Evolutionary conservation across 2,797 vertebrate species (phyloP).

Genomic region (Macropodus opercularis): DNA sequence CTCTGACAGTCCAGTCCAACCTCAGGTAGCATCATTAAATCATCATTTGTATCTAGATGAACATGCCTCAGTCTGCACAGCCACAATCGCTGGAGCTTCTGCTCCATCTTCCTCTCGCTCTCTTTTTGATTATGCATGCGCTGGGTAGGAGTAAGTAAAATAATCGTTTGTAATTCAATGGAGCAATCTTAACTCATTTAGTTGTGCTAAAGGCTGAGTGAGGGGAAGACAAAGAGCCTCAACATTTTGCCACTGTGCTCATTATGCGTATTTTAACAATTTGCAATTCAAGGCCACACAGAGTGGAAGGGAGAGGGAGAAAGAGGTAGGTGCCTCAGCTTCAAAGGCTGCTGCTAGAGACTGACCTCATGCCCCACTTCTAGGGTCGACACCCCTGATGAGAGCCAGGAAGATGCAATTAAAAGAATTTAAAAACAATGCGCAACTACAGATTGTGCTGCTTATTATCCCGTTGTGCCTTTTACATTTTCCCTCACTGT

Average conservation of each 20-base stretch:
- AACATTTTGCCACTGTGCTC: slow-evolving; percentile 85
- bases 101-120: slow-evolving; percentile 51
- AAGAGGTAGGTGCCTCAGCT: slow-evolving; percentile 73
- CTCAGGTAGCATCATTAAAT: slow-evolving; percentile 70
- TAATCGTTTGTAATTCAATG: slow-evolving; percentile 93
- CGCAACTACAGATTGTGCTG: slow-evolving; percentile 71
- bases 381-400: slow-evolving; percentile 80
- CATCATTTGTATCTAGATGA: slow-evolving; percentile 52
- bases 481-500: slow-evolving; percentile 13
- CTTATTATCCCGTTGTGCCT: slow-evolving; percentile 73
- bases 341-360: slow-evolving; percentile 79
- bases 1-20: slow-evolving; percentile 55
- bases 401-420: slow-evolving; percentile 82
- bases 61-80: slow-evolving; percentile 51
- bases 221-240: slow-evolving; percentile 91
- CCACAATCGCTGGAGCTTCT: slow-evolving; percentile 51
- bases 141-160: slow-evolving; percentile 74
- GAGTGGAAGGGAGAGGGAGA: slow-evolving; percentile 72
- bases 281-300: slow-evolving; percentile 92
- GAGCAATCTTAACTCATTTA: slow-evolving; percentile 94
- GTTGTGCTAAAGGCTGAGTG: slow-evolving; percentile 91
- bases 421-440: slow-evolving; percentile 83
- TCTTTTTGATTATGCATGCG: slow-evolving; percentile 74
- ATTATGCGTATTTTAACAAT: slow-evolving; percentile 92
- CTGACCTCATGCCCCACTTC: slow-evolving; percentile 80